Evolutionary conservation across 2,888 invertebrate genomes (phyloP), one percentile per base, ranked within the genome.

Genomic region (Mimachlamys varia): DNA sequence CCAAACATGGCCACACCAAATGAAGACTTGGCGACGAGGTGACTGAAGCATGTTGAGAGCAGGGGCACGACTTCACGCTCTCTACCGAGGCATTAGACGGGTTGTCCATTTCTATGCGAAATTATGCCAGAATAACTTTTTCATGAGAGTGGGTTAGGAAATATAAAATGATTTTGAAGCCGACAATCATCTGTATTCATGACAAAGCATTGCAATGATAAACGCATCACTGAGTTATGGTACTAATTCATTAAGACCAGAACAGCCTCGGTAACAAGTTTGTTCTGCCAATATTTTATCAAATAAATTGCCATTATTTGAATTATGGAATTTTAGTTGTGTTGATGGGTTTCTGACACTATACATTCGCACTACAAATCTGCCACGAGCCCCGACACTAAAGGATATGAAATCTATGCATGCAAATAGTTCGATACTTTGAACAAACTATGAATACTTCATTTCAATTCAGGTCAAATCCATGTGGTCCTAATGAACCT

Each of bases 101-200:
- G 58, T 15, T 76, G 76, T 76, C 76, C 76, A 76, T 76, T 76
- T 76, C 33, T 13, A 22, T 33, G 33, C 10, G 33, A 15, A 27
- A 76, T 76, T 62, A 62, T 27, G 27, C 10, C 10, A 76, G 33
- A 76, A 13, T 33, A 3, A 33, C 76, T 27, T 33, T 58, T 33
- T 76, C 33, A 13, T 76, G 12, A 76, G 76, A 76, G 17, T 33
- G 12, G 27, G 33, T 27, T 76, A 33, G 76, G 22, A 27, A 76
- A 76, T 33, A 76, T 17, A 12, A 33, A 62, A 15, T 76, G 10
- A 4, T 76, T 33, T 76, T 27, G 33, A 76, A 76, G 27, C 33
- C 76, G 33, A 76, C 27, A 76, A 76, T 33, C 76, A 76, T 76
- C 76, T 76, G 76, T 76, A 76, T 76, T 33, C 76, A 33, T 76